Base-by-base conservation (phyloP, 2,113 vertebrate genomes). In the Scomber scombrus region DNA sequence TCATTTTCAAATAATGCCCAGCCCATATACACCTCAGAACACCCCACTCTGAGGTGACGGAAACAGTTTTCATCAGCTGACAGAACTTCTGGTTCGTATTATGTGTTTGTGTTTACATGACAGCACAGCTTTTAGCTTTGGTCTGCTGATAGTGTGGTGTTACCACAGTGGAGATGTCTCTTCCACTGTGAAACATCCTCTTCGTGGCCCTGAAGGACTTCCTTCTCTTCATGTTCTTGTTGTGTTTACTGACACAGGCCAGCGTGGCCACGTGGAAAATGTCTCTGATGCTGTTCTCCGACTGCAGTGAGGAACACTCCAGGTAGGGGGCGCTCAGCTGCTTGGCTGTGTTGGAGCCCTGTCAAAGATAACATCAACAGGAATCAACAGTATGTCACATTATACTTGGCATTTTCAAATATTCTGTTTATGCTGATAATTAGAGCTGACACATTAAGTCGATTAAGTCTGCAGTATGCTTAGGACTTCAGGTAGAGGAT, bases 61-160 rank as follows among this genome's bases (percentile, higher is more conserved):
- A n/a, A n/a, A n/a, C n/a, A n/a, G n/a, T n/a, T n/a, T n/a, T n/a
- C 34, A 40, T 40, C 34, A 40, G 34, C 34, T 40, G 34, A 40
- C 7, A 40, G 6, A 40, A 40, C 7, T 26, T 26, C 23, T 26
- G 23, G 23, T n/a, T n/a, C n/a, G n/a, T n/a, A n/a, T n/a, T n/a
- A n/a, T n/a, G n/a, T n/a, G n/a, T n/a, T n/a, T n/a, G n/a, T n/a
- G 31, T 60, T 96, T 96, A 97, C 97, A 98, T 98, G 87, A 97
- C 92, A 0, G 94, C 95, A 88, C 97, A 98, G 15, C 96, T 97
- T 93, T 97, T 97, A 0, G 95, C 95, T 93, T 98, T 98, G 94
- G 96, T 97, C 94, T 97, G 97, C 64, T 96, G 90, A 85, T 96
- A 96, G 91, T 97, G 95, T 0, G 96, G 94, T 19, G 95, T 94